Conservation (phyloP, 2,113 vertebrate species). For the Eptesicus fuscus region DNA sequence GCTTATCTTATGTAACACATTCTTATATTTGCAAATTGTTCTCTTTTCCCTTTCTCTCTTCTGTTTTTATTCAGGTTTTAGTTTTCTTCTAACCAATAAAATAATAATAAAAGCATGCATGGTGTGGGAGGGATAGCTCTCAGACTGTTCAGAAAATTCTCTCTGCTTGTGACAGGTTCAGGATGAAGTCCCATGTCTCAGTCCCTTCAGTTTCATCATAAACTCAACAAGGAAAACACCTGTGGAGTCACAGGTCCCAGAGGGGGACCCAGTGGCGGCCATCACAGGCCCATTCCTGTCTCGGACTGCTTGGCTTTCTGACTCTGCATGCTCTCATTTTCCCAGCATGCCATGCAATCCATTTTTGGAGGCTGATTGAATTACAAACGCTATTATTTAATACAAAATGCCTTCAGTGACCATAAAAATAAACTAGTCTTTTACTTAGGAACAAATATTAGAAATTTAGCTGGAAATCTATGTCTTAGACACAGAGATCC, state of each 20-base stretch:
- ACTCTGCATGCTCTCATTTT: neutral
- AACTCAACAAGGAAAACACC: neutral
- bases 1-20: neutral
- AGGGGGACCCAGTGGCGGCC: neutral
- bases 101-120: neutral
- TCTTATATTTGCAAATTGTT: neutral
- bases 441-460: slow-evolving; percentile 41
- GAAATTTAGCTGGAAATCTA: slow-evolving; percentile 43
- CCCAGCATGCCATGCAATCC: slow-evolving; percentile 15
- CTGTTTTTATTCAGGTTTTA: slow-evolving; percentile 28
- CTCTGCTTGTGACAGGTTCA: neutral
- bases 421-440: slow-evolving; percentile 32
- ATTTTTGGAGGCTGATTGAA: slow-evolving; percentile 14
- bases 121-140: neutral
- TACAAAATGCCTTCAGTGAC: slow-evolving; percentile 15
- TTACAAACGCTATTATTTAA: slow-evolving; percentile 52
- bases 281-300: neutral
- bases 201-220: too few species aligned
- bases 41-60: neutral
- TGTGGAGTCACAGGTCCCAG: fast-evolving
- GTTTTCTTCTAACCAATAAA: slow-evolving; percentile 28
- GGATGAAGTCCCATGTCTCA: neutral
- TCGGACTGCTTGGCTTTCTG: neutral
- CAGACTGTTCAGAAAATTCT: neutral
- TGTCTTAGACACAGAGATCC: slow-evolving; percentile 41